Evolutionary conservation across 2,113 vertebrate genomes (phyloP).

Genomic region (Guaruba guarouba): DNA sequence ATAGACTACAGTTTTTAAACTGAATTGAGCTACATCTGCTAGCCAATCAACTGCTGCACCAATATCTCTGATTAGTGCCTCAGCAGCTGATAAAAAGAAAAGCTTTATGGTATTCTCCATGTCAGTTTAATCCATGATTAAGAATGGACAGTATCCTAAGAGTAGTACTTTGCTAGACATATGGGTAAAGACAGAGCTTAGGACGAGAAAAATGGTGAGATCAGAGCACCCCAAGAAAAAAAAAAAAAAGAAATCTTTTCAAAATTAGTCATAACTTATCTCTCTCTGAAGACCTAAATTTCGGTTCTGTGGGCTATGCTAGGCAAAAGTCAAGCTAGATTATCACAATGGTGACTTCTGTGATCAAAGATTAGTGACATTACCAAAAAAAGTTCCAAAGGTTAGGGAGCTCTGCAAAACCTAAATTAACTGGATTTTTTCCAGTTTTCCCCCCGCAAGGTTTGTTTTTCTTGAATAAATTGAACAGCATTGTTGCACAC

Average conservation of each 20-base stretch:
- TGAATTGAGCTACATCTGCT: background rate
- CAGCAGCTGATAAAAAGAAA: background rate
- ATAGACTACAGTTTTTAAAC: background rate
- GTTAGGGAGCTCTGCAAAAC: slow-evolving; percentile 17
- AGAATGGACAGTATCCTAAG: background rate
- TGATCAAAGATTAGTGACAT: background rate
- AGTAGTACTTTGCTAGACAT: background rate
- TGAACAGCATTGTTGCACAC: background rate
- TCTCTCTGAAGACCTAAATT: background rate
- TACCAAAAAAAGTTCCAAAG: background rate
- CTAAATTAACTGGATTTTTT: background rate
- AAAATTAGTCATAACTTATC: background rate
- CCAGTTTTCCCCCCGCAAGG: background rate
- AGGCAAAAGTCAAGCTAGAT: slow-evolving; percentile 55
- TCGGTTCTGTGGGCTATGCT: slow-evolving; percentile 44
- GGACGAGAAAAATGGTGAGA: background rate
- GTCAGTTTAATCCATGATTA: background rate
- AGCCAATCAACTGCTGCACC: background rate
- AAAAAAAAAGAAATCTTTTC: background rate
- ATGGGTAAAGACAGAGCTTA: background rate
- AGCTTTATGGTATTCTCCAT: background rate
- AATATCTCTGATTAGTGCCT: background rate
- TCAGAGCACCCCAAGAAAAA: background rate
- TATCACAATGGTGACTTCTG: slow-evolving; percentile 62
- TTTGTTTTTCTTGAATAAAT: background rate